Evolutionary conservation across 2,888 invertebrate species (phyloP).

Genomic region (Amblyjoppa fuscipennis): DNA sequence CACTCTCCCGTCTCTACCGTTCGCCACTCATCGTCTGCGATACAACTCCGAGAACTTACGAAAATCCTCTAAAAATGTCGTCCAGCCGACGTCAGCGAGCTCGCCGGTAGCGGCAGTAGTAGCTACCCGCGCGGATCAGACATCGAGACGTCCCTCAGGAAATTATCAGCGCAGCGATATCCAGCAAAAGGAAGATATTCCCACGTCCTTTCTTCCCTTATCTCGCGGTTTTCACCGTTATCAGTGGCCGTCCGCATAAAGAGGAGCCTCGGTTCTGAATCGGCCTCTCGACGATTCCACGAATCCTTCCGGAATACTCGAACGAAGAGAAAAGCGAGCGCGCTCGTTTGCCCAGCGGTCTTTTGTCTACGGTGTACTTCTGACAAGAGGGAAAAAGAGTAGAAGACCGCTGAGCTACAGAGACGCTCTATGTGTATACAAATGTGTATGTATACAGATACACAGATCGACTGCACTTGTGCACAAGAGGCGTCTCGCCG

Average conservation of each 20-base stretch:
- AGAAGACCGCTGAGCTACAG: neutral
- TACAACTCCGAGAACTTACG: neutral
- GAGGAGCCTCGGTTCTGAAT: neutral
- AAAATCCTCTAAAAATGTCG: neutral
- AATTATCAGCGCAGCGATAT: slow-evolving; percentile 8
- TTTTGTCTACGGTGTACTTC: slow-evolving; percentile 27
- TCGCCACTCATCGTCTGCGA: neutral
- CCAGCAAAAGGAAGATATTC: slow-evolving; percentile 2
- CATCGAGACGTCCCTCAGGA: slow-evolving; percentile 18
- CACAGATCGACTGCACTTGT: slow-evolving; percentile 37
- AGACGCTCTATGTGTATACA: neutral
- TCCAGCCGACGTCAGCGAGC: neutral
- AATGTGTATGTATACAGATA: neutral
- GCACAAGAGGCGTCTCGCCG: slow-evolving; percentile 41
- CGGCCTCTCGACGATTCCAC: slow-evolving; percentile 33
- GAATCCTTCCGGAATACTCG: slow-evolving; percentile 14
- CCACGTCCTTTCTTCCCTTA: neutral
- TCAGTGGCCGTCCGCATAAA: slow-evolving; percentile 10
- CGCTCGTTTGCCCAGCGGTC: slow-evolving; percentile 23
- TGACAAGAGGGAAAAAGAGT: neutral
- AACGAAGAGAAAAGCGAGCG: slow-evolving; percentile 2
- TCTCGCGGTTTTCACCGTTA: slow-evolving; percentile 9
- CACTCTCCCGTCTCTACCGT: neutral
- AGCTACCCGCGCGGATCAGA: neutral
- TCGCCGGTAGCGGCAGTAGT: neutral